Evolutionary conservation across 2,888 invertebrate species (phyloP).

Genomic region (Drosophila multiciliata): DNA sequence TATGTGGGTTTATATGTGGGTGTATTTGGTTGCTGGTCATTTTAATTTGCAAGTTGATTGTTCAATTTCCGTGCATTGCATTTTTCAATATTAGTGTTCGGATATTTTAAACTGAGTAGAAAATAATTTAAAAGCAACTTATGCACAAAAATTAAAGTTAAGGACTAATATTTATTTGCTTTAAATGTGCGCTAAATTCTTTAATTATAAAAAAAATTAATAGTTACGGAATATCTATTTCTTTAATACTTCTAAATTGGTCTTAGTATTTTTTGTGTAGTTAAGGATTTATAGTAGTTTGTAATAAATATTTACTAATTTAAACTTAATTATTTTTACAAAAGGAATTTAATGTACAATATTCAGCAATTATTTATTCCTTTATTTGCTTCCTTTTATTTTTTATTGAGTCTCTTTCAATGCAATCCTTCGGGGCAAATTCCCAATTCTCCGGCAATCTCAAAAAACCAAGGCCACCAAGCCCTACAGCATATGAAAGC

Average conservation of each 20-base stretch:
- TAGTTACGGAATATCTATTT: neutral
- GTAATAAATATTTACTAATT: neutral
- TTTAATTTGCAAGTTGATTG: conserved; percentile 34
- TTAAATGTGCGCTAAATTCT: neutral
- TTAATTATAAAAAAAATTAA: neutral
- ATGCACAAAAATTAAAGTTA: neutral
- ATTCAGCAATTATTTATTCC: neutral
- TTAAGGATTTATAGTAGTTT: neutral
- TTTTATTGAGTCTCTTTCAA: neutral
- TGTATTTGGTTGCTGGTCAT: conserved; percentile 15
- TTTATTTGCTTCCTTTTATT: neutral
- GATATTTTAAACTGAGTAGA: neutral
- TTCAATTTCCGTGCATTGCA: conserved; percentile 18
- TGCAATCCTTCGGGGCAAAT: conserved; percentile 19
- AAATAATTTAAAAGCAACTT: conserved; percentile 2
- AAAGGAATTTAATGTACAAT: neutral
- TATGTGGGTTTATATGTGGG: conserved; percentile 8
- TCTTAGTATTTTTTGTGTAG: neutral
- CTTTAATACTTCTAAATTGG: neutral
- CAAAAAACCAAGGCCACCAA: conserved; percentile 73
- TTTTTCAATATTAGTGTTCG: neutral
- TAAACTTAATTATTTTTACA: neutral
- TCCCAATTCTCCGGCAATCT: conserved; percentile 12
- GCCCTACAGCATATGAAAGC: conserved; percentile 42
- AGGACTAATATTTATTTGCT: neutral